phyloP scores from a whole-genome alignment of 2,797 vertebrate species.

The Sebastes elongatus region DNA sequence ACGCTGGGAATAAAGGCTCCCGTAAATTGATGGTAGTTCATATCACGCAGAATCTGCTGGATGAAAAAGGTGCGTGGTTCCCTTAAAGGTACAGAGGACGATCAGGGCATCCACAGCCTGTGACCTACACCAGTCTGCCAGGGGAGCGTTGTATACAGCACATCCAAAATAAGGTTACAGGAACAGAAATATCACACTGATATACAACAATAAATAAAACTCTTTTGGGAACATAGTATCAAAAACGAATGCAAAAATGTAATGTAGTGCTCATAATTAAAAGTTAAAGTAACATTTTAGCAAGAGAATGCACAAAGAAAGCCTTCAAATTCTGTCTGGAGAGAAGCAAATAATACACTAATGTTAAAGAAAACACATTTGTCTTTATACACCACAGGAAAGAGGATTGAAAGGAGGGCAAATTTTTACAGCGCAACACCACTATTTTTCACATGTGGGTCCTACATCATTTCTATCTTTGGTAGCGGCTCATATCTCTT shows the following conservation, averaged over 20 bases:
- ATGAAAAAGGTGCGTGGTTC: constrained; percentile 60
- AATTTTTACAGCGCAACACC: neutral
- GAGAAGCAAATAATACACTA: neutral
- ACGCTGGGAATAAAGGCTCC: constrained; percentile 66
- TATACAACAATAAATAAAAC: constrained; percentile 29
- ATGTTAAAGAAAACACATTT: constrained; percentile 1
- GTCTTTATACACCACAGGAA: neutral
- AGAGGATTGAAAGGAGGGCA: neutral
- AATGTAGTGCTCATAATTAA: neutral
- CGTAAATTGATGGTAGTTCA: constrained; percentile 67
- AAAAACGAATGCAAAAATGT: neutral
- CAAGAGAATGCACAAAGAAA: neutral
- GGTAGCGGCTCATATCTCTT: constrained; percentile 41
- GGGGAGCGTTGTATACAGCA: neutral
- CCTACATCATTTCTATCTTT: constrained; percentile 56
- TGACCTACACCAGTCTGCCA: constrained; percentile 44
- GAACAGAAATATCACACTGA: neutral
- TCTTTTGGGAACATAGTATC: neutral
- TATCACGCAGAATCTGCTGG: constrained; percentile 58
- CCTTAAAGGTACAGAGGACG: constrained; percentile 81
- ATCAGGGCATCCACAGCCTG: constrained; percentile 36
- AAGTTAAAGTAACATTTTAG: constrained; percentile 2
- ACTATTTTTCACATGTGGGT: constrained; percentile 24
- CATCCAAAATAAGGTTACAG: neutral
- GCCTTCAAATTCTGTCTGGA: constrained; percentile 9